Conservation (phyloP, 2,113 vertebrate genomes). For the Gulo gulo region DNA sequence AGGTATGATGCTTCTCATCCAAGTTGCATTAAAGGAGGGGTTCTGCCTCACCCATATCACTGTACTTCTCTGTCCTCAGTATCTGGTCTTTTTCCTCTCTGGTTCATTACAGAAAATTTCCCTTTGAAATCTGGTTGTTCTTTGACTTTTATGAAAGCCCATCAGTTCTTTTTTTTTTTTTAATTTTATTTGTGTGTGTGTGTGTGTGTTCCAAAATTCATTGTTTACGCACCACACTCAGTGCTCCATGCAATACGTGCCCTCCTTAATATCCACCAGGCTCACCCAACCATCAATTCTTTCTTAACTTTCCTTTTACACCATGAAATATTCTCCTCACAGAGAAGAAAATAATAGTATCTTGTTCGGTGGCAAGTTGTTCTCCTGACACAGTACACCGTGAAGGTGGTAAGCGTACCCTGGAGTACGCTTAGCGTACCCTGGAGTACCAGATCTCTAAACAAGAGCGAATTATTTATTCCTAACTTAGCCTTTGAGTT, state of each 20-base stretch:
- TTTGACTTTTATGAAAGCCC: background rate
- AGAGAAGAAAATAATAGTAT: background rate
- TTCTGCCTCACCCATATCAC: background rate
- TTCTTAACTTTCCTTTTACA: constrained; percentile 24
- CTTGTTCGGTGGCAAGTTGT: background rate
- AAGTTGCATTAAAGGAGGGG: background rate
- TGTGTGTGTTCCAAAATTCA: too few species aligned
- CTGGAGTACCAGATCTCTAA: background rate
- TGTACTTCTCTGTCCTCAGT: background rate
- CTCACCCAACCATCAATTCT: background rate
- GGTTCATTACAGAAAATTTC: background rate
- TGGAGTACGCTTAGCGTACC: background rate
- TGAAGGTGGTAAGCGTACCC: background rate
- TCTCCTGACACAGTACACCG: background rate
- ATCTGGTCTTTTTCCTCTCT: background rate
- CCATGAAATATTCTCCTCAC: background rate
- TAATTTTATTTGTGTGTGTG: too few species aligned
- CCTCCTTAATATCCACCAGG: too few species aligned
- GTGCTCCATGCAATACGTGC: too few species aligned
- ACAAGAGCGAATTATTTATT: background rate
- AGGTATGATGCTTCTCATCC: background rate
- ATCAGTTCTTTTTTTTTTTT: background rate
- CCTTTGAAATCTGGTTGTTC: background rate
- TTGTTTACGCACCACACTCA: too few species aligned
- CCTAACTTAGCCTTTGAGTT: background rate